Conservation (phyloP, 1,140 invertebrate genomes). For the Tetramorium parvispinum region DNA sequence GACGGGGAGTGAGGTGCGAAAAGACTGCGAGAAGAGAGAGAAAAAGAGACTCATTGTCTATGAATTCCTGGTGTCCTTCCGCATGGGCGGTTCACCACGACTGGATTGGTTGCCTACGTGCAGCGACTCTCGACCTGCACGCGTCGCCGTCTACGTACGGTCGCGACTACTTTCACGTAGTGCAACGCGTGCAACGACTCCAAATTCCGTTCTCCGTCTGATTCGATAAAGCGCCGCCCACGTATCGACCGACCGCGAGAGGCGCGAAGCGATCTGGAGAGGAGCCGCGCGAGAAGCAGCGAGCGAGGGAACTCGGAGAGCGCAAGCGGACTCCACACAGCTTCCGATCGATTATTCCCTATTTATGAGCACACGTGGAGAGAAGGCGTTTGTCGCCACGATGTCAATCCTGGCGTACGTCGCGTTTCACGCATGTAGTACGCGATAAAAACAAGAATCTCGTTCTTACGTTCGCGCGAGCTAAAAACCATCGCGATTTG, state of each 20-base stretch:
- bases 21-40: neutral
- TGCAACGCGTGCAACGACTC: slow-evolving; percentile 67
- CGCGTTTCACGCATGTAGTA: neutral
- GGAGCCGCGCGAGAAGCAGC: neutral
- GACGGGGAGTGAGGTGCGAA: neutral
- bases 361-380: slow-evolving; percentile 23
- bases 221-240: slow-evolving; percentile 65
- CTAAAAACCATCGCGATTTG: neutral
- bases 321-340: neutral
- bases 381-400: neutral
- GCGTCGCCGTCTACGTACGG: slow-evolving; percentile 50
- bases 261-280: slow-evolving; percentile 17
- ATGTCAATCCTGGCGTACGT: neutral
- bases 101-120: slow-evolving; percentile 70
- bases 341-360: slow-evolving; percentile 47
- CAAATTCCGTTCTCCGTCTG: slow-evolving; percentile 67
- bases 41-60: slow-evolving; percentile 73
- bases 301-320: neutral
- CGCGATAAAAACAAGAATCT: neutral
- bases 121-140: slow-evolving; percentile 44
- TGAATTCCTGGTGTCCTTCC: slow-evolving; percentile 77
- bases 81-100: slow-evolving; percentile 77
- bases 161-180: slow-evolving; percentile 71
- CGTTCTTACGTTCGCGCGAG: neutral
- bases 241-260: slow-evolving; percentile 47